Base-by-base conservation (phyloP, 1,140 invertebrate species). In the Dendroctonus valens region DNA sequence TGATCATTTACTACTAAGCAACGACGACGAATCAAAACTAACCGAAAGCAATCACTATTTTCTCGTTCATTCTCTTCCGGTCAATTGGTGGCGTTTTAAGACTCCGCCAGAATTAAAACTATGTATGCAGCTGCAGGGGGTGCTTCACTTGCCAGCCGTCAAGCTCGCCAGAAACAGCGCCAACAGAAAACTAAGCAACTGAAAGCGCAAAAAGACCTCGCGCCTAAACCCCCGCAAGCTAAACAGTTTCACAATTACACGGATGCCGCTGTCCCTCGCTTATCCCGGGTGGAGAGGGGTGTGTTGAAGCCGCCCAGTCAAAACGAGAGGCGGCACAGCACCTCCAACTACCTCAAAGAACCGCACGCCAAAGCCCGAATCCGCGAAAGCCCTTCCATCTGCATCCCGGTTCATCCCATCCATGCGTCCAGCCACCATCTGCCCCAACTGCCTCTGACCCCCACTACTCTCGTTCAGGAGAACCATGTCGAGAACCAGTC, bases 91-190 rank as follows among this genome's bases (percentile, higher is more conserved):
- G 11, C 37, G 39, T 54, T 54, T 7, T 26, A 14, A 7, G 39
- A 38, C 39, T 54, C 51, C 64, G 66, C 59, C 26, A 71, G 26
- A 26, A 26, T 70, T 72, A 72, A 71, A 61, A 81, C 81, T 70
- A 89, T 89, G 87, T 89, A 89, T 82, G 87, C 87, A 74, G 87
- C 87, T 73, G 87, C 87, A 74, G 87, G 87, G 73, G 87, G 87
- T 76, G 87, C 87, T 70, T 87, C 86, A 72, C 80, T 89, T 75
- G 87, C 87, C 74, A 87, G 86, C 76, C 83, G 87, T 71, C 86
- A 88, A 77, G 87, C 83, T 14, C 81, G 84, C 48, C 81, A 83
- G 70, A 76, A 78, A 53, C 81, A 83, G 69, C 68, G 72, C 53
- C 82, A 83, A 72, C 83, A 80, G 69, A 81, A 78, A 65, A 71